Conservation (phyloP, 2,113 vertebrate species). For the Petrocephalus zakoni region DNA sequence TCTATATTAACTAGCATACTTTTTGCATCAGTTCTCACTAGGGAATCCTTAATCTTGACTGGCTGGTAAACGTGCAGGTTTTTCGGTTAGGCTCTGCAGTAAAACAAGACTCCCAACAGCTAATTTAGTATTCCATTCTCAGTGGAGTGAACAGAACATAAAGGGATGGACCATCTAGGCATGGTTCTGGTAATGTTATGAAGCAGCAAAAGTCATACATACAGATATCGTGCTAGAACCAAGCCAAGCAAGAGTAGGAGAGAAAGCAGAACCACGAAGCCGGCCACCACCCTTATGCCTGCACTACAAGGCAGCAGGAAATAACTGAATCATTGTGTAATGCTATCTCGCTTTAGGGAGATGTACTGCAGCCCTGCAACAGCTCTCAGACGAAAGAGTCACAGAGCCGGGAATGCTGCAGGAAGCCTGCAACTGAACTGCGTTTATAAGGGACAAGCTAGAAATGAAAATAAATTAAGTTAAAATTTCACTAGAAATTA, state of each 20-base stretch:
- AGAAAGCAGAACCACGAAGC: not conserved
- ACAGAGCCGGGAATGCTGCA: not conserved
- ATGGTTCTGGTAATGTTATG: not conserved
- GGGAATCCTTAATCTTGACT: not conserved
- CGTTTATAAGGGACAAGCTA: not conserved
- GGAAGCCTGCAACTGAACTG: not conserved
- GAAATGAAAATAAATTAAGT: no score
- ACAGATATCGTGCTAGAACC: not conserved
- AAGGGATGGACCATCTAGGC: not conserved
- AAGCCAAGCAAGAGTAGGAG: not conserved
- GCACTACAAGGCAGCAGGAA: slow-evolving; percentile 33
- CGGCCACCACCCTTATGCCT: slow-evolving; percentile 14
- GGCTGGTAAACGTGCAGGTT: not conserved
- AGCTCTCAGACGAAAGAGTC: not conserved
- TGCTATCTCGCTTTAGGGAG: slow-evolving; percentile 24
- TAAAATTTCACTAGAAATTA: not conserved
- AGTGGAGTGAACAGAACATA: not conserved
- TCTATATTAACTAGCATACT: not conserved
- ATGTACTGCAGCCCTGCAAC: slow-evolving; percentile 20
- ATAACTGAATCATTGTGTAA: slow-evolving; percentile 45
- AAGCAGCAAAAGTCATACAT: not conserved
- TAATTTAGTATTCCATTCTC: not conserved
- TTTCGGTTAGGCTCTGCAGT: not conserved
- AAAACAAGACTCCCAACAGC: not conserved
- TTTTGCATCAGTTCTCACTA: not conserved